phyloP scores from a whole-genome alignment of 2,888 invertebrate species.

The Andrena minutula region DNA sequence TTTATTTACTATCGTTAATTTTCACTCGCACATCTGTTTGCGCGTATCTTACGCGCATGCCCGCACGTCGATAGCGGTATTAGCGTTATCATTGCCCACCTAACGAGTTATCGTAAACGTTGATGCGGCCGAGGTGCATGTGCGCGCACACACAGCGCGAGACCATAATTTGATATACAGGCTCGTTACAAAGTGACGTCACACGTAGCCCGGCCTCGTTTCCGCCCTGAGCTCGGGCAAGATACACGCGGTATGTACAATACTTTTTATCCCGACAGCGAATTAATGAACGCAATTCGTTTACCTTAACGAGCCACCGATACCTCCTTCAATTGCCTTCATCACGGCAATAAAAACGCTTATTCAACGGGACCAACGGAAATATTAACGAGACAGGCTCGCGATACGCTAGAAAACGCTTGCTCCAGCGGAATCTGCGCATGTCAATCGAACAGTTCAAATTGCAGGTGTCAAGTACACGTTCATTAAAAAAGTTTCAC shows the following conservation, averaged over 20 bases:
- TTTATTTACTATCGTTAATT: background rate
- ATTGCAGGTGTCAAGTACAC: too few species aligned
- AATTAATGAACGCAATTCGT: slow-evolving; percentile 12
- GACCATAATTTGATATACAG: slow-evolving; percentile 9
- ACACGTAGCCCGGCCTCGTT: background rate
- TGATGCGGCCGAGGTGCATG: background rate
- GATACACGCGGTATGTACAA: background rate
- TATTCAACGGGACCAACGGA: background rate
- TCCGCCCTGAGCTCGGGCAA: background rate
- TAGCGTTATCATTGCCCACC: slow-evolving; percentile 18
- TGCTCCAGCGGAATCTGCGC: background rate
- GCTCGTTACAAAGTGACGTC: slow-evolving; percentile 13
- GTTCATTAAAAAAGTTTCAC: too few species aligned
- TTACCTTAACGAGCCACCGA: slow-evolving; percentile 2
- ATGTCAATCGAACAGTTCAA: background rate
- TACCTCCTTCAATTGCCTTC: background rate
- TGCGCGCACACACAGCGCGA: background rate
- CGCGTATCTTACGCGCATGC: background rate
- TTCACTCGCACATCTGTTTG: too few species aligned
- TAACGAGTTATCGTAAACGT: slow-evolving; percentile 18
- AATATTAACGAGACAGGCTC: background rate
- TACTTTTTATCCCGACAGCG: slow-evolving; percentile 1
- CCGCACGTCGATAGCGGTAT: background rate
- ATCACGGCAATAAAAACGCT: background rate
- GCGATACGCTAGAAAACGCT: too few species aligned